phyloP scores from a whole-genome alignment of 2,888 invertebrate genomes.

The Acleris laterana region DNA sequence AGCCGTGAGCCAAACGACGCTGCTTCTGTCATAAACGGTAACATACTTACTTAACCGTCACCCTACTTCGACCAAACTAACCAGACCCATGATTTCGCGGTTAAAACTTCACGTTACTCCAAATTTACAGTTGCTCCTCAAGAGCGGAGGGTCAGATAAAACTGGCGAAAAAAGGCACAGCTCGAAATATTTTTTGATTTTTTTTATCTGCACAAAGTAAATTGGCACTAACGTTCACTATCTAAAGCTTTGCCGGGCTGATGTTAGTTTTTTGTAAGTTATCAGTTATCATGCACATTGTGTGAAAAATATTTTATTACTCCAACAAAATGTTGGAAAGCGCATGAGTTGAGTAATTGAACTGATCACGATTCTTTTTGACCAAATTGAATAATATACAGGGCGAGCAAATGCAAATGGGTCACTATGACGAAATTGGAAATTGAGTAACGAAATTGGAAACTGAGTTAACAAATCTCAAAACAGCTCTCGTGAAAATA shows the following conservation, averaged over 20 bases:
- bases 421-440: no score
- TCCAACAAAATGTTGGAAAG: no score
- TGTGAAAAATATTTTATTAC: not conserved
- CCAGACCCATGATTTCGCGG: conserved; percentile 18
- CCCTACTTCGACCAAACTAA: conserved; percentile 30
- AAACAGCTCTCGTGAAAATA: no score
- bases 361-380: no score
- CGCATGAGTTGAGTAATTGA: no score
- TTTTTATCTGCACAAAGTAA: conserved; percentile 35
- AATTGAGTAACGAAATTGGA: no score
- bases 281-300: conserved; percentile 11
- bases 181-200: conserved; percentile 34
- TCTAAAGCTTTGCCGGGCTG: conserved; percentile 45
- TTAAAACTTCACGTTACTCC: not conserved
- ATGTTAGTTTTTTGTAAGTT: conserved; percentile 40
- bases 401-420: no score
- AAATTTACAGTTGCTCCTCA: not conserved
- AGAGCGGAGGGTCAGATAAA: conserved; percentile 7
- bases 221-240: conserved; percentile 49
- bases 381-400: no score
- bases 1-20: conserved; percentile 49
- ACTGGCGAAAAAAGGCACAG: conserved; percentile 15
- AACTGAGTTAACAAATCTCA: no score
- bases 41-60: conserved; percentile 47
- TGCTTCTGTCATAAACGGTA: conserved; percentile 48